Base-by-base conservation (phyloP, 2,113 vertebrate genomes). In the Chloropsis hardwickii region DNA sequence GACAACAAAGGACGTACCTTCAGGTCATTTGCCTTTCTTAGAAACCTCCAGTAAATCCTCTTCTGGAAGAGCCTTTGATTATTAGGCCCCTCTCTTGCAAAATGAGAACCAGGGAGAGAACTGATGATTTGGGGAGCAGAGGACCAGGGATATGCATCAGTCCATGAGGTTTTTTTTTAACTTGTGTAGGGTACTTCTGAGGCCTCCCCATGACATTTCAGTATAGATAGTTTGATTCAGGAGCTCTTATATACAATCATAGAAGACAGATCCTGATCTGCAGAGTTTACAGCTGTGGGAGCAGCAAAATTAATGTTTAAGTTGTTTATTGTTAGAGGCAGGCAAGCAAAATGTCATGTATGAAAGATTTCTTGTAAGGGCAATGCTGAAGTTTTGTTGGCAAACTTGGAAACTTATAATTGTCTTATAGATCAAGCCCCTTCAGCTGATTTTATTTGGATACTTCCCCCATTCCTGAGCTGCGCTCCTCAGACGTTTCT, bases 371-470 rank as follows among this genome's bases (percentile, higher is more conserved):
- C 80, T 66, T 86, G 7, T 33, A 76, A 47, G 18, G 14, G 6
- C 60, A 54, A 39, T 40, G 61, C 40, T 78, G 54, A 81, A 91
- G n/a, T 85, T 92, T 61, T 33, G 28, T 64, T 72, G 47, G n/a
- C 24, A 60, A 81, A 57, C 18, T 78, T 61, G 61, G 66, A 80
- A 62, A 54, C 37, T 91, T 45, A 14, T 72, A 85, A 92, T 71
- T 23, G 29, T 56, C 21, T 83, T 81, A 61, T 50, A 50, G 61
- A 72, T 67, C 47, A 58, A 61, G 71, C 3, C 12, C 18, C 22
- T 87, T 81, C n/a, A 47, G 50, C 21, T 82, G 89, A 48, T 74
- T 91, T 87, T 69, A 35, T 89, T 58, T 91, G 74, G 57, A 69
- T 79, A 14, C 35, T 25, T 92, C 22, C 12, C 25, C 44, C 37